Conservation (phyloP, 2,888 invertebrate species). For the Thysanoteuthis rhombus region DNA sequence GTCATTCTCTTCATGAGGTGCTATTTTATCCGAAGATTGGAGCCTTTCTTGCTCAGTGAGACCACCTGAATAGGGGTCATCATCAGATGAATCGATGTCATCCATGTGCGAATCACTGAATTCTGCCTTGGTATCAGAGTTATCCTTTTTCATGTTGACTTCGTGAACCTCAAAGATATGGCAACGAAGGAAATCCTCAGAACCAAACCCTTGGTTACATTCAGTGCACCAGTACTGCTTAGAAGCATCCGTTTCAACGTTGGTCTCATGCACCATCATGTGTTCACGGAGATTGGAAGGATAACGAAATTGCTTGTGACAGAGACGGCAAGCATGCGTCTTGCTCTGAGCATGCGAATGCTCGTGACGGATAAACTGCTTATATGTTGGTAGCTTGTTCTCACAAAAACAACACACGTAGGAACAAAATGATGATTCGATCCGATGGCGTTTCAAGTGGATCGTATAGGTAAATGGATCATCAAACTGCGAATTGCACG, state of each 20-base stretch:
- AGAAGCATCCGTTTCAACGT: slow-evolving; percentile 15
- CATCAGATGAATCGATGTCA: neutral
- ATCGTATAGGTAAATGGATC: slow-evolving; percentile 54
- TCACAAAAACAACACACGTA: slow-evolving; percentile 57
- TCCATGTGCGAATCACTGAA: neutral
- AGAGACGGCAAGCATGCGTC: slow-evolving; percentile 45
- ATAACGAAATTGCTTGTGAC: slow-evolving; percentile 48
- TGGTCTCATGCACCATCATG: slow-evolving; percentile 41
- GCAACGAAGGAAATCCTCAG: slow-evolving; percentile 46
- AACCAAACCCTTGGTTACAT: slow-evolving; percentile 52
- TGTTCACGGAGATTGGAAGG: slow-evolving; percentile 51
- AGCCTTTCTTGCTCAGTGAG: neutral
- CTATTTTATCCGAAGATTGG: neutral
- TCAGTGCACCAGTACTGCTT: slow-evolving; percentile 57
- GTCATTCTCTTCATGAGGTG: neutral
- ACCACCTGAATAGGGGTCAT: neutral
- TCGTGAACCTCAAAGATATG: slow-evolving; percentile 52
- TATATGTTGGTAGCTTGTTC: slow-evolving; percentile 44
- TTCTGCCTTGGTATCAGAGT: neutral
- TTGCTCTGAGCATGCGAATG: slow-evolving; percentile 52
- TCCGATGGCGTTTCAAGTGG: slow-evolving; percentile 53
- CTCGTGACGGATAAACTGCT: slow-evolving; percentile 55
- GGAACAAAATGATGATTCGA: slow-evolving; percentile 42
- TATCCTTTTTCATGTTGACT: slow-evolving; percentile 19
- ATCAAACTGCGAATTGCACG: slow-evolving; percentile 47